phyloP scores from a whole-genome alignment of 2,888 invertebrate genomes.

The Seladonia tumulorum region DNA sequence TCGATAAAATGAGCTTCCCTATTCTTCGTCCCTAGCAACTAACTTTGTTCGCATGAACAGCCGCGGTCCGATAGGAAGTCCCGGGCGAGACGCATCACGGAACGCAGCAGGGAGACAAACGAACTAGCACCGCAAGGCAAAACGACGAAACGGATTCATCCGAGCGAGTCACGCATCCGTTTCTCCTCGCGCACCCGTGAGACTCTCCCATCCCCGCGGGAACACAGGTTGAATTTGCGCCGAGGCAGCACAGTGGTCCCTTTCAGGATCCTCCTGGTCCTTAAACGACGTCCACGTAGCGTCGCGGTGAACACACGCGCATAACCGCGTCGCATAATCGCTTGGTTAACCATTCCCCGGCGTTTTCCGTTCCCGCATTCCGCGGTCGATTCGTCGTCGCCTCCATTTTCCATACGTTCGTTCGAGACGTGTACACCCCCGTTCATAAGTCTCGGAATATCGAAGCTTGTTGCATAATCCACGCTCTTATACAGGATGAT shows the following conservation, averaged over 20 bases:
- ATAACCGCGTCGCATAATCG: slow-evolving; percentile 35
- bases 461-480: neutral
- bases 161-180: slow-evolving; percentile 44
- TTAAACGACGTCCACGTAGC: slow-evolving; percentile 52
- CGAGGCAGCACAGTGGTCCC: slow-evolving; percentile 5
- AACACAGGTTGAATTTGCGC: slow-evolving; percentile 28
- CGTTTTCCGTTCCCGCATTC: slow-evolving; percentile 18
- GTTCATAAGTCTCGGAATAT: neutral
- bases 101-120: slow-evolving; percentile 17
- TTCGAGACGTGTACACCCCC: neutral
- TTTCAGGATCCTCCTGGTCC: slow-evolving; percentile 20
- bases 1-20: neutral
- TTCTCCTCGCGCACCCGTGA: slow-evolving; percentile 38
- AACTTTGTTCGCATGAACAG: neutral
- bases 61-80: neutral
- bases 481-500: neutral
- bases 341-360: slow-evolving; percentile 17
- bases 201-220: slow-evolving; percentile 34
- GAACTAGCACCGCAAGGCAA: slow-evolving; percentile 15
- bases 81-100: slow-evolving; percentile 4
- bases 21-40: neutral
- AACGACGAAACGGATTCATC: slow-evolving; percentile 23
- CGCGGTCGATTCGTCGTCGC: slow-evolving; percentile 4
- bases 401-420: neutral
- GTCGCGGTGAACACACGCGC: slow-evolving; percentile 27